Evolutionary conservation across 2,888 invertebrate species (phyloP), one percentile per base, ranked within the genome.

Genomic region (Drosophila aldrichi): DNA sequence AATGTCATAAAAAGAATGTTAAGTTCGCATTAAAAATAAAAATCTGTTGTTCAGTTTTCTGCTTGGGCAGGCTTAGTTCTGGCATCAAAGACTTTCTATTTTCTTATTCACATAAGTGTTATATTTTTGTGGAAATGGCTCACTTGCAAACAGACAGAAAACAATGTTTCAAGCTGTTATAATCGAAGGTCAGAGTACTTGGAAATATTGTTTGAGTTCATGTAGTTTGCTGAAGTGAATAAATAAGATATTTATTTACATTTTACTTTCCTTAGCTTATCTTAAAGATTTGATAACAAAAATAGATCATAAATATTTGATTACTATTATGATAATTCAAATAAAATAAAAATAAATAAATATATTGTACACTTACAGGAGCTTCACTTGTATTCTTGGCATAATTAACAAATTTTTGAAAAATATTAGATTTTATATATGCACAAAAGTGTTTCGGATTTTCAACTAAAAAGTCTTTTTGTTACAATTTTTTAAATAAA

Each of bases 1-100:
- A 84, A 86, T 85, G 88, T 67, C 88, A 88, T 79, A 68, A 88
- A 88, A 85, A 79, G 65, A 69, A 79, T 77, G 88, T 77, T 85
- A 69, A 79, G 75, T 75, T 82, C 66, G 74, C 55, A 77, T 88
- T 74, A 82, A 72, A 80, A 72, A 66, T 62, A 74, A 78, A 74
- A 63, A 62, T 62, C 60, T 61, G 60, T 54, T 63, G 60, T 70
- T 70, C 32, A 70, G 70, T 63, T 78, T 74, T 72, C 49, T 49
- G 48, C 48, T 52, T 40, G 32, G 51, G 36, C 20, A 38, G 62
- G 25, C 40, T 74, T 64, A 58, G 56, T 54, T 22, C 25, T 34
- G 48, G 40, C 46, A 49, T 43, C 29, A 63, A 60, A 54, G 40
- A 51, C 18, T 52, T 38, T n/a, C 22, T 54, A 38, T 29, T 38